phyloP scores from a whole-genome alignment of 1,140 invertebrate genomes.

The Lepidurus couesii region DNA sequence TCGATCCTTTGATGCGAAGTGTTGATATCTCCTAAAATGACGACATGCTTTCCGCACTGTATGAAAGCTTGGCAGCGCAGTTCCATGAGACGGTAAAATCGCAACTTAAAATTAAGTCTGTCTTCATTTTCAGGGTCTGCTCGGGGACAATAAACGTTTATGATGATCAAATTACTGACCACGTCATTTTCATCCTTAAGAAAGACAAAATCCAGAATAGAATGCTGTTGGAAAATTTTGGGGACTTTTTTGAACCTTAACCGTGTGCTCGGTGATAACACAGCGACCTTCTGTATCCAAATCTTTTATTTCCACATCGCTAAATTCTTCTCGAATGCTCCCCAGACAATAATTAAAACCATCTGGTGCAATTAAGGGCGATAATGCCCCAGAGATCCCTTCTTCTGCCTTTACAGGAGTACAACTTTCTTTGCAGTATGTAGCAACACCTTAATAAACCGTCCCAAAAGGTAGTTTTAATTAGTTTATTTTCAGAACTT shows the following conservation, averaged over 20 bases:
- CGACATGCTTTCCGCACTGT: conserved; percentile 47
- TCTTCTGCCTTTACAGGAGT: conserved; percentile 49
- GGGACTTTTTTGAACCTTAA: conserved; percentile 41
- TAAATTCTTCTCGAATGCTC: conserved; percentile 42
- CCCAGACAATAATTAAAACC: conserved; percentile 38
- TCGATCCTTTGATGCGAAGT: conserved; percentile 49
- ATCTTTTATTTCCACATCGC: conserved; percentile 42
- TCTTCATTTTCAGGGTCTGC: conserved; percentile 48
- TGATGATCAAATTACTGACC: conserved; percentile 44
- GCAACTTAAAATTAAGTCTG: conserved; percentile 48
- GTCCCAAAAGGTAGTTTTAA: not conserved
- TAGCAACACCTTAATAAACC: conserved; percentile 48
- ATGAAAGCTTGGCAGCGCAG: conserved; percentile 46
- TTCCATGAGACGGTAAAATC: conserved; percentile 50
- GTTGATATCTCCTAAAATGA: conserved; percentile 55
- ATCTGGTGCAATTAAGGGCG: conserved; percentile 31
- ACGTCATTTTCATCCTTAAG: conserved; percentile 37
- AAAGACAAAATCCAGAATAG: not conserved
- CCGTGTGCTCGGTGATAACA: conserved; percentile 49
- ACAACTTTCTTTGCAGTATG: conserved; percentile 45
- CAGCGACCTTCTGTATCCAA: conserved; percentile 51
- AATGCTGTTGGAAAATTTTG: not conserved
- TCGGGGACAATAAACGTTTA: conserved; percentile 55
- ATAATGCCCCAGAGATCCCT: conserved; percentile 43
- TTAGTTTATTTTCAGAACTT: not conserved